phyloP scores from a whole-genome alignment of 2,888 invertebrate genomes.

The Pseudococcus viburni region DNA sequence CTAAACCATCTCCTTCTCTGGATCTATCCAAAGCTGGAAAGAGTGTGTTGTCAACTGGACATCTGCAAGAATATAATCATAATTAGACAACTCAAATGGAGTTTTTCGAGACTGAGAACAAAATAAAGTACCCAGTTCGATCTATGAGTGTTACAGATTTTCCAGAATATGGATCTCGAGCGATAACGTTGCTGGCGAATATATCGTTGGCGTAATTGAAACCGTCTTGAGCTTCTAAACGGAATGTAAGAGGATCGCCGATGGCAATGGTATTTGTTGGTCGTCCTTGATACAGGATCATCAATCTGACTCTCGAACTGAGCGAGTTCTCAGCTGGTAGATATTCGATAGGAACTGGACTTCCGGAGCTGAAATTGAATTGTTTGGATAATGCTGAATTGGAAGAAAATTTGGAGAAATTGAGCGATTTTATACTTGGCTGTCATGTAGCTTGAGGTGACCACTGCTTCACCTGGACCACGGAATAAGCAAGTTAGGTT shows the following conservation, averaged over 20 bases:
- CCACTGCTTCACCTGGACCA: slow-evolving; percentile 93
- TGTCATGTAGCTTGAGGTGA: slow-evolving; percentile 92
- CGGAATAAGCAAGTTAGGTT: slow-evolving; percentile 93
- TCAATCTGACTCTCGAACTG: slow-evolving; percentile 87
- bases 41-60: slow-evolving; percentile 91
- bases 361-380: slow-evolving; percentile 80
- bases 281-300: slow-evolving; percentile 90
- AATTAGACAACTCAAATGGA: background rate
- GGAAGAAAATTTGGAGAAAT: background rate
- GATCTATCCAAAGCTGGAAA: slow-evolving; percentile 92
- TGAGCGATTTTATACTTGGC: slow-evolving; percentile 79
- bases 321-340: slow-evolving; percentile 91
- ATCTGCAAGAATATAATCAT: slow-evolving; percentile 75
- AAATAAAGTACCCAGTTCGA: slow-evolving; percentile 81
- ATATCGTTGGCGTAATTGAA: slow-evolving; percentile 91
- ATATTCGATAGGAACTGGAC: slow-evolving; percentile 93
- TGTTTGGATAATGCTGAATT: background rate
- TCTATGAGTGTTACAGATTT: slow-evolving; percentile 91
- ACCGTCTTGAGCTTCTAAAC: slow-evolving; percentile 90
- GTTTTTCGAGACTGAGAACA: background rate
- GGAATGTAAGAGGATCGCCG: slow-evolving; percentile 91
- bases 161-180: slow-evolving; percentile 92
- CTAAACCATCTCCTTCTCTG: slow-evolving; percentile 87
- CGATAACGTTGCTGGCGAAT: slow-evolving; percentile 93
- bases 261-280: slow-evolving; percentile 95